Conservation (phyloP, 2,113 vertebrate genomes). For the Oryzias woworae region DNA sequence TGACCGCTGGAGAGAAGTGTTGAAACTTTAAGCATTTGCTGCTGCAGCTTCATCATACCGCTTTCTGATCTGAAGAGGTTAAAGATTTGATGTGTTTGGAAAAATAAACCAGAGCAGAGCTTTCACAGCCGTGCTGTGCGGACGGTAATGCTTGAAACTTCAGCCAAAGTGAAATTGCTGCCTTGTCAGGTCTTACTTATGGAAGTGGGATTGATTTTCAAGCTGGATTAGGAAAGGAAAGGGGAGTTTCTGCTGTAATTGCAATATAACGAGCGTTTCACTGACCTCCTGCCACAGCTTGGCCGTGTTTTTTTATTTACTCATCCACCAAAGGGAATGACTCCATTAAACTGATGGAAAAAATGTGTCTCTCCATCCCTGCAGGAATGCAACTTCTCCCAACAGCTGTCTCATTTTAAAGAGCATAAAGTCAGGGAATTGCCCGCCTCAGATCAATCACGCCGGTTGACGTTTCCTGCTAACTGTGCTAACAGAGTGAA, state of each 20-base stretch:
- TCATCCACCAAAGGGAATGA: constrained; percentile 78
- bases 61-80: constrained; percentile 6
- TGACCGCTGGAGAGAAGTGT: too few relatives aligned
- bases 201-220: constrained; percentile 71
- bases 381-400: constrained; percentile 83
- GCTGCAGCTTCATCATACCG: background rate
- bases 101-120: too few relatives aligned
- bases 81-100: constrained; percentile 13
- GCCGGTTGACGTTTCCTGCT: constrained; percentile 83
- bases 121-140: background rate
- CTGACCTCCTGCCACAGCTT: constrained; percentile 79
- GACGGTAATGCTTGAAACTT: constrained; percentile 32
- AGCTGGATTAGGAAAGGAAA: constrained; percentile 66
- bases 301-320: constrained; percentile 85
- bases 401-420: constrained; percentile 90
- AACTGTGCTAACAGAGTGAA: constrained; percentile 81
- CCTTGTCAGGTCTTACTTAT: constrained; percentile 67
- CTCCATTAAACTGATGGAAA: constrained; percentile 86
- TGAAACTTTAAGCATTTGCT: background rate
- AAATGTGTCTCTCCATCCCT: constrained; percentile 83
- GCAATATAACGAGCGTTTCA: constrained; percentile 84
- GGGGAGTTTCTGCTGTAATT: constrained; percentile 76
- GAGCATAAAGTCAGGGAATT: constrained; percentile 86
- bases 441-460: constrained; percentile 87
- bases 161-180: constrained; percentile 43